Conservation (phyloP, 2,113 vertebrate genomes). For the Eidolon helvum region DNA sequence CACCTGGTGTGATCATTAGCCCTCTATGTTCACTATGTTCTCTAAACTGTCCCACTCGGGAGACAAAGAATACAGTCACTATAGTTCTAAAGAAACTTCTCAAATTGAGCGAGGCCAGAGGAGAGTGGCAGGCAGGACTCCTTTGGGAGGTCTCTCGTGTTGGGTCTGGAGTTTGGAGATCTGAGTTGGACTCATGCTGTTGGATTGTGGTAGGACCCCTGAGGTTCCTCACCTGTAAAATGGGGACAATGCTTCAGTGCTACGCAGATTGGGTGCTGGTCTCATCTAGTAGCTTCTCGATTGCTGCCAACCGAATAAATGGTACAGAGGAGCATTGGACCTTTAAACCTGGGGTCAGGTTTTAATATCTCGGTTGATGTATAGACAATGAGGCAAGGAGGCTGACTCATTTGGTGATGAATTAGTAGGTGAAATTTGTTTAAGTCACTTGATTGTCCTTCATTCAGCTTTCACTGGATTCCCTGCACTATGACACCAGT, state of each 20-base stretch:
- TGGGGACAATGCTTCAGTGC: accelerated
- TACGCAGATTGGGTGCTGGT: accelerated
- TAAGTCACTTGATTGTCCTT: neutral
- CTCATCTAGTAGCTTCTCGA: neutral
- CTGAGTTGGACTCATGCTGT: accelerated
- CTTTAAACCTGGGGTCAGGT: neutral
- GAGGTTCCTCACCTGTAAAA: accelerated
- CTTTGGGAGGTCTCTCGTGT: accelerated
- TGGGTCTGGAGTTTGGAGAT: too few species aligned
- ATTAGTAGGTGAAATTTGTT: neutral
- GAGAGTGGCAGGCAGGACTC: neutral
- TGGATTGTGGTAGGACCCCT: accelerated
- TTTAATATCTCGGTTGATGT: neutral
- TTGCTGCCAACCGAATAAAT: neutral
- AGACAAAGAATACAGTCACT: neutral
- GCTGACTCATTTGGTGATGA: too few species aligned
- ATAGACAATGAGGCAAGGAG: accelerated
- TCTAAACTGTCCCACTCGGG: too few species aligned
- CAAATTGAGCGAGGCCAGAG: too few species aligned
- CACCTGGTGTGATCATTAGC: too few species aligned
- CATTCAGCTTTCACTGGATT: neutral
- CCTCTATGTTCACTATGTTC: too few species aligned
- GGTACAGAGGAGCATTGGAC: neutral
- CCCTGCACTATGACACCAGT: accelerated
- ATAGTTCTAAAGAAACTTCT: neutral